These are phyloP conservation scores for Zosterops borbonicus DNA, from an alignment of 2,113 vertebrate genomes.

Conservation along the genomic window DNA sequence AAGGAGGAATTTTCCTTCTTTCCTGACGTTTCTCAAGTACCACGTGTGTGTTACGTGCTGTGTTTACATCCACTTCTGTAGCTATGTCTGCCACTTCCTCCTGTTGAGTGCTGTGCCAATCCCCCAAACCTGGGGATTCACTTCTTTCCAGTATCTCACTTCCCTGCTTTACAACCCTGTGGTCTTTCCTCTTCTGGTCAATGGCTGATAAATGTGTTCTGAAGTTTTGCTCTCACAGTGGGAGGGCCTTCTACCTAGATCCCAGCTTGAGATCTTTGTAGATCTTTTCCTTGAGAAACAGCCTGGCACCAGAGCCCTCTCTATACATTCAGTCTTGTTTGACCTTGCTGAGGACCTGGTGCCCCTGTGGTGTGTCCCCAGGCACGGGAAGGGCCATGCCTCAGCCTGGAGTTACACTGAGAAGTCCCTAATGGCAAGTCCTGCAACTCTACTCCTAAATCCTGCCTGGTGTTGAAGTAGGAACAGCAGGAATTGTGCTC, in stretches of 20 bases:
- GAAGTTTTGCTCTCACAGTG: background rate
- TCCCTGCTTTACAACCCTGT: background rate
- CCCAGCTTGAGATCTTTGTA: background rate
- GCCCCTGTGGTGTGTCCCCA: background rate
- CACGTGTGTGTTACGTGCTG: fast-evolving
- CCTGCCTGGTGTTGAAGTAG: background rate
- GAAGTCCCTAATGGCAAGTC: background rate
- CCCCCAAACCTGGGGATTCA: background rate
- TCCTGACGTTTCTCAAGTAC: background rate
- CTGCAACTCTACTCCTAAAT: background rate
- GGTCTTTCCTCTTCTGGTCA: background rate
- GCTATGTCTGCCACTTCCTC: background rate
- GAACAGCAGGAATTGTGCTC: background rate
- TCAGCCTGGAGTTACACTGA: background rate
- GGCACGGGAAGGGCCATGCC: background rate
- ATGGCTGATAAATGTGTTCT: background rate
- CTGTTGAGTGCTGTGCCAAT: fast-evolving
- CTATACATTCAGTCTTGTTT: background rate
- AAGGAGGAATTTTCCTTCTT: background rate
- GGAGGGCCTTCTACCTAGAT: background rate
- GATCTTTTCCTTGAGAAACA: background rate
- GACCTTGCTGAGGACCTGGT: background rate
- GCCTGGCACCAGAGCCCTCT: background rate
- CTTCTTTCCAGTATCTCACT: background rate
- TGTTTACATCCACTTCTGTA: background rate